Base-by-base conservation (phyloP, 1,140 invertebrate genomes). In the Drosophila subpulchrella region DNA sequence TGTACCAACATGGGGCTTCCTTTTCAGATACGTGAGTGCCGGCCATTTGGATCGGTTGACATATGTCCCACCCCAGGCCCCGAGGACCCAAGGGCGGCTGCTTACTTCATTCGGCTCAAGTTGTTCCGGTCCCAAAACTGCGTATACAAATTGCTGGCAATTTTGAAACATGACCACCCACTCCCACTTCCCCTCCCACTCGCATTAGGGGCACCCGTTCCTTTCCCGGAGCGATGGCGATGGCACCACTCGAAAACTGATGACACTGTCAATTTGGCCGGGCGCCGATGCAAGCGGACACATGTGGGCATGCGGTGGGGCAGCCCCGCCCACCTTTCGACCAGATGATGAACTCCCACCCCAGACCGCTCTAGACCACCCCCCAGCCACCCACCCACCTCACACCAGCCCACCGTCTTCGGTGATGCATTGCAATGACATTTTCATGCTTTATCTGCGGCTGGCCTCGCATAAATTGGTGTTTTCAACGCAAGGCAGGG, bases 181-280 rank as follows among this genome's bases (percentile, higher is more conserved):
- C 42, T 17, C 27, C 30, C 4, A 12, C 30, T n/a, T 10, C 32
- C 20, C 20, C 20, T 2, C 8, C 20, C 42, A 20, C 42, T 20
- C n/a, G n/a, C 51, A 24, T 27, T 50, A 53, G 32, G 30, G 20
- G 42, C 47, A 73, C n/a, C 30, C 17, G 41, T 24, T 41, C 32
- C 59, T 30, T 15, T 42, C 17, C 47, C 57, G 56, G 39, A 51
- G 42, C 51, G 47, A 54, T 39, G 42, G 42, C 51, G 47, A 50
- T 44, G 60, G 71, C 60, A 48, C 56, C 80, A 83, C 80, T 83
- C 83, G 75, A 84, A 72, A 84, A 84, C 65, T 83, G 81, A 83
- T 83, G 81, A 84, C 81, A 84, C 81, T 83, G 81, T 84, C 81
- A 83, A 84, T 83, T 83, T 72, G 62, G 81, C 66, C 71, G 70